Percentiles rank a stretch among this genome's conserved stretches.
These are phyloP conservation scores for Brachionus rotundiformis DNA, from an alignment of 1,140 invertebrate species.

Conservation along the genomic window DNA sequence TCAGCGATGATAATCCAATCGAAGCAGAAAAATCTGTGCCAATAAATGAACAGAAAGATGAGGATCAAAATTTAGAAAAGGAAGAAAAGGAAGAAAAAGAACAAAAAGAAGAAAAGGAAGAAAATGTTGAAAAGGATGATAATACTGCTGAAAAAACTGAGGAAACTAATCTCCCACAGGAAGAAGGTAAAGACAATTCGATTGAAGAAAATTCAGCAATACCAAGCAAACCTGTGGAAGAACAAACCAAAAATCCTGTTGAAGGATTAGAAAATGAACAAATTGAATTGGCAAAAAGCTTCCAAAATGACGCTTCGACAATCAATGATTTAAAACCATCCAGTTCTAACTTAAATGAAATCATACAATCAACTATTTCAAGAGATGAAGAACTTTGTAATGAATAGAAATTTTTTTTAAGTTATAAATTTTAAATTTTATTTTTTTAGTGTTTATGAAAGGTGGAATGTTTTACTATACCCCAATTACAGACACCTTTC, in stretches of 20 bases:
- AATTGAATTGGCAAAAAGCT: slow-evolving; percentile 10
- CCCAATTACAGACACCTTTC: background rate
- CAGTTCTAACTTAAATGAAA: slow-evolving; percentile 42
- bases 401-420: background rate
- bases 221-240: slow-evolving; percentile 17
- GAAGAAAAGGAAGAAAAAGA: slow-evolving; percentile 52
- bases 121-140: too few species aligned
- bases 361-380: background rate
- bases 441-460: slow-evolving; percentile 42
- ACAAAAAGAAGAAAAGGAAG: slow-evolving; percentile 45
- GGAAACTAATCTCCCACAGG: too few species aligned
- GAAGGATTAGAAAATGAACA: slow-evolving; percentile 34
- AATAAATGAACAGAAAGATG: background rate
- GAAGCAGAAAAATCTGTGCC: background rate
- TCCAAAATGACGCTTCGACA: slow-evolving; percentile 24
- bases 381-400: slow-evolving; percentile 48
- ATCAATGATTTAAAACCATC: slow-evolving; percentile 52
- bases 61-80: background rate
- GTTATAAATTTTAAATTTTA: background rate
- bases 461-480: slow-evolving; percentile 22
- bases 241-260: slow-evolving; percentile 40
- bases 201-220: background rate
- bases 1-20: slow-evolving; percentile 53
- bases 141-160: too few species aligned
- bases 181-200: too few species aligned